Evolutionary conservation across 2,797 vertebrate genomes (phyloP).

Genomic region (Ceryle rudis): DNA sequence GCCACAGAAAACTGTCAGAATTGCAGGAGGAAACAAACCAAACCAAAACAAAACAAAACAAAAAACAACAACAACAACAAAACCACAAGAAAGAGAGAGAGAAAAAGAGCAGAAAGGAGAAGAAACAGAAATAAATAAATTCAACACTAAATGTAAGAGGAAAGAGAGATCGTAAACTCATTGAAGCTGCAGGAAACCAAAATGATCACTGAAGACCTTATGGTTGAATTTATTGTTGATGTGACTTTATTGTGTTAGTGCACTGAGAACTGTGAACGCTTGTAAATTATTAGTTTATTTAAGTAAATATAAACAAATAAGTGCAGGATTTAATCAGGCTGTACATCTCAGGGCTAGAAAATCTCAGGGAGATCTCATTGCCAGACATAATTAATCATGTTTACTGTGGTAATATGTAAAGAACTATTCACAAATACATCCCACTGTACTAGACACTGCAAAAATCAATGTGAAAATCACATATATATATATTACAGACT

Average conservation of each 20-base stretch:
- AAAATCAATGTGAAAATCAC: neutral
- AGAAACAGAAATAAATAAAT: neutral
- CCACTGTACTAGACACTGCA: neutral
- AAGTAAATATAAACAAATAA: neutral
- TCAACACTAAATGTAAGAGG: neutral
- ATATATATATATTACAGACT: neutral
- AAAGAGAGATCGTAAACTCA: neutral
- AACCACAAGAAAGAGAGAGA: no score
- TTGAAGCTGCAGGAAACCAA: neutral
- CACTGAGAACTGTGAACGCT: neutral
- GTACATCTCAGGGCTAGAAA: neutral
- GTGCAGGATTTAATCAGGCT: neutral
- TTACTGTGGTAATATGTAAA: neutral
- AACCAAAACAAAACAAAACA: no score
- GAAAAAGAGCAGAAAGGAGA: neutral
- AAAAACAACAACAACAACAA: no score
- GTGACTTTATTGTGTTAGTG: neutral
- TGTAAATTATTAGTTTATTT: neutral
- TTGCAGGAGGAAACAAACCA: neutral
- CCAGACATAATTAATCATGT: neutral
- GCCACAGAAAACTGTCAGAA: neutral
- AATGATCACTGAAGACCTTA: neutral
- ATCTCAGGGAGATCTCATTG: neutral
- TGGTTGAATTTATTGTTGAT: neutral
- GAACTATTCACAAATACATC: neutral